Evolutionary conservation across 2,888 invertebrate genomes (phyloP).

Genomic region (Phyllotreta striolata): DNA sequence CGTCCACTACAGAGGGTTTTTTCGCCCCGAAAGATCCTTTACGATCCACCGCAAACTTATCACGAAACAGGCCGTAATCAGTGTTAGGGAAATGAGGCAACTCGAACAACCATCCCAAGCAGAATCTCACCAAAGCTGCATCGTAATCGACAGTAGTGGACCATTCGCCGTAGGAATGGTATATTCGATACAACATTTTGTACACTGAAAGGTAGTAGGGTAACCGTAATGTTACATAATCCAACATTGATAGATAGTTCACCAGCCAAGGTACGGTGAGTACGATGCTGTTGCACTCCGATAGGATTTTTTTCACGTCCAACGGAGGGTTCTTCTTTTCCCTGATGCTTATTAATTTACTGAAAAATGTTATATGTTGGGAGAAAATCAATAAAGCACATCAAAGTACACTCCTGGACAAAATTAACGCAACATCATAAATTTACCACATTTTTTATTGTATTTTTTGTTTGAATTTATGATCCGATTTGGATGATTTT

Average conservation of each 20-base stretch:
- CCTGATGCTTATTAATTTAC: conserved; percentile 45
- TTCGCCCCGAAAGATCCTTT: conserved; percentile 60
- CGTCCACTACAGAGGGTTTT: conserved; percentile 68
- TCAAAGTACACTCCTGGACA: too few relatives aligned
- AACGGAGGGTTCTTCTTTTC: conserved; percentile 66
- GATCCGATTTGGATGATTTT: too few relatives aligned
- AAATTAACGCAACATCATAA: too few relatives aligned
- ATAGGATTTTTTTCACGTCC: conserved; percentile 68
- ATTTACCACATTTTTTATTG: too few relatives aligned
- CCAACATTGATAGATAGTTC: conserved; percentile 84
- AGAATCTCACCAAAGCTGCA: conserved; percentile 67
- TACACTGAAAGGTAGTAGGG: conserved; percentile 71
- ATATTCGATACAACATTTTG: conserved; percentile 71
- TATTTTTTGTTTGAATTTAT: too few relatives aligned
- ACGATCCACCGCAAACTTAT: conserved; percentile 10
- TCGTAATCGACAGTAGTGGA: conserved; percentile 40
- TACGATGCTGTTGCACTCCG: conserved; percentile 68
- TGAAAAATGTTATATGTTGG: too few relatives aligned
- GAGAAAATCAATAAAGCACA: too few relatives aligned
- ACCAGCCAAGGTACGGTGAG: conserved; percentile 86
- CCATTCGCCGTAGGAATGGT: conserved; percentile 52
- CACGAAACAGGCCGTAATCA: conserved; percentile 62
- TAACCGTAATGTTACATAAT: conserved; percentile 73
- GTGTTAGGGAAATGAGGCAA: conserved; percentile 73
- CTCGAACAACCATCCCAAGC: conserved; percentile 84